Evolutionary conservation across 2,797 vertebrate genomes (phyloP), one percentile per base, ranked within the genome.

Genomic region (Spizella passerina): DNA sequence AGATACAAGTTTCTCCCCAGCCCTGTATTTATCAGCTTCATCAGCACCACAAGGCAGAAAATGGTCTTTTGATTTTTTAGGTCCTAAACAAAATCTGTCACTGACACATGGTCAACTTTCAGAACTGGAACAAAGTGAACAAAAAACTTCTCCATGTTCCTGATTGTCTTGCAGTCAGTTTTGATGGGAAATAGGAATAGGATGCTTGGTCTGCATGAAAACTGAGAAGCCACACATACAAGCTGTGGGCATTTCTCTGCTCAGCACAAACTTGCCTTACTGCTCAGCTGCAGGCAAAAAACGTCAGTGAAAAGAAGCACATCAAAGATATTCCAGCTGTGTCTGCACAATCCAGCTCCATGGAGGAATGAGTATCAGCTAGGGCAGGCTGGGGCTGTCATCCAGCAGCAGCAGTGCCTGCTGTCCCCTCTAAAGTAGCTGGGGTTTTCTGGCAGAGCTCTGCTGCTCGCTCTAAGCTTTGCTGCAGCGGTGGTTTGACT

Each of bases 321-420:
- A 12, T 38, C 26, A 69, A 64, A 65, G 47, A 26, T 41, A 46
- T 22, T 70, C n/a, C 38, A 66, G 47, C 56, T 81, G 12, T 23
- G 8, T 26, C 73, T 7, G 6, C 34, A 36, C 55, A 56, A 4
- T 44, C 29, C 43, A 59, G 56, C 30, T 84, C 21, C 36, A 2
- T 12, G 24, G 46, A 82, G 19, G 1, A 1, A 16, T 36, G 1
- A 1, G 9, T 38, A 36, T 8, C 20, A 49, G 38, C 29, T 7
- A 15, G 56, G 52, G 18, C 26, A 69, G 20, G 6, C 29, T 14
- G 18, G n/a, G 21, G 12, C 49, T 77, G 27, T 17, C 8, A 7
- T 11, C 36, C 20, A 21, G 18, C 0, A 3, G 14, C 12, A 24
- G 24, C n/a, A 65, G 4, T 1, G 3, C 8, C 30, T 52, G 50